phyloP scores from a whole-genome alignment of 2,113 vertebrate species.

The Bolborhynchus lineola region DNA sequence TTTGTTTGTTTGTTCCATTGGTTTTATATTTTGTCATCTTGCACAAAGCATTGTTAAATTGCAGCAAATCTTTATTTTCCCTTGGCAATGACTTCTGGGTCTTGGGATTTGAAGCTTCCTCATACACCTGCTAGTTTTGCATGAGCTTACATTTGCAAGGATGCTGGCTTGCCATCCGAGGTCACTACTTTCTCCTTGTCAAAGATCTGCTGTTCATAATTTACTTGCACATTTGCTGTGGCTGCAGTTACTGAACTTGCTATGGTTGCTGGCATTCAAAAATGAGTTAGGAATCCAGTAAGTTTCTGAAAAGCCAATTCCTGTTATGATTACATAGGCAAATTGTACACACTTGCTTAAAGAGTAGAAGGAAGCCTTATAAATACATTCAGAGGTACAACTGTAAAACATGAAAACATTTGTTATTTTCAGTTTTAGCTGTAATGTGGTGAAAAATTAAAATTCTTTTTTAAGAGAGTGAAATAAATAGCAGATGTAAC shows the following conservation, averaged over 20 bases:
- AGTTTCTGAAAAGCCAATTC: constrained; percentile 16
- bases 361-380: background rate
- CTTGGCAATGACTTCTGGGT: constrained; percentile 57
- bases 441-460: background rate
- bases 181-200: constrained; percentile 66
- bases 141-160: constrained; percentile 75
- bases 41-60: constrained; percentile 34
- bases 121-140: constrained; percentile 73
- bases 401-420: background rate
- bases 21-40: constrained; percentile 41
- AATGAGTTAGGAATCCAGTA: constrained; percentile 60
- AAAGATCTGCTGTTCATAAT: constrained; percentile 64
- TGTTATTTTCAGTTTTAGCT: background rate
- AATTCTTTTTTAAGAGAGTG: background rate
- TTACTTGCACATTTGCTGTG: constrained; percentile 73
- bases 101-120: constrained; percentile 65
- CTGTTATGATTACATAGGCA: background rate
- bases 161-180: constrained; percentile 59
- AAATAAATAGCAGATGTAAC: background rate
- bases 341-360: background rate
- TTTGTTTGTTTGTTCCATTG: constrained; percentile 23
- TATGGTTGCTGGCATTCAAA: constrained; percentile 67
- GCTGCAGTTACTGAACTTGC: constrained; percentile 70
- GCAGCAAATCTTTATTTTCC: constrained; percentile 51
- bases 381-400: background rate